Conservation (phyloP, 1,140 invertebrate species). For the Anastrepha ludens region DNA sequence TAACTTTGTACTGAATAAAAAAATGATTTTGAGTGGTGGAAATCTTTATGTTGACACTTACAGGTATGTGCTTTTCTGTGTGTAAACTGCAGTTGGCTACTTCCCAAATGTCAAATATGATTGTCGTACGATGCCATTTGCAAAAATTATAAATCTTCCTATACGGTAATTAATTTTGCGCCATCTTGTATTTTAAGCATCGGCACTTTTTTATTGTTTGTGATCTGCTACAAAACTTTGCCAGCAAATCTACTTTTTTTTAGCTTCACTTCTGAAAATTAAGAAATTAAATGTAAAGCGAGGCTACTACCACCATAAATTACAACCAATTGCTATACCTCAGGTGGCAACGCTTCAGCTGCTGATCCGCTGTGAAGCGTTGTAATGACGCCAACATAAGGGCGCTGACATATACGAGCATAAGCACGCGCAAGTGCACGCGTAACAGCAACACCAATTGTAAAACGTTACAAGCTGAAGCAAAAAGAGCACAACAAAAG, state of each 20-base stretch:
- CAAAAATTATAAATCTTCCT: too few species aligned
- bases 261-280: background rate
- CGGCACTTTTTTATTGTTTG: background rate
- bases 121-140: too few species aligned
- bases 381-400: slow-evolving; percentile 30
- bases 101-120: too few species aligned
- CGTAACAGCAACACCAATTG: background rate
- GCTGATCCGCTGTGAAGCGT: background rate
- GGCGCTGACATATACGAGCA: background rate
- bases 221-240: background rate
- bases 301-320: background rate
- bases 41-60: too few species aligned
- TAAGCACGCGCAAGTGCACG: slow-evolving; percentile 31
- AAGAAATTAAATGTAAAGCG: slow-evolving; percentile 20
- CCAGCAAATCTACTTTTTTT: background rate
- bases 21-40: too few species aligned
- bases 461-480: background rate
- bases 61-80: too few species aligned
- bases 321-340: background rate
- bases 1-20: too few species aligned
- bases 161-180: background rate
- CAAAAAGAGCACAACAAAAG: slow-evolving; percentile 24
- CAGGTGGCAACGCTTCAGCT: background rate
- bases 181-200: background rate
- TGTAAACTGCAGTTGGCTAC: too few species aligned